Evolutionary conservation across 2,113 vertebrate genomes (phyloP).

Genomic region (Stigmatopora nigra): DNA sequence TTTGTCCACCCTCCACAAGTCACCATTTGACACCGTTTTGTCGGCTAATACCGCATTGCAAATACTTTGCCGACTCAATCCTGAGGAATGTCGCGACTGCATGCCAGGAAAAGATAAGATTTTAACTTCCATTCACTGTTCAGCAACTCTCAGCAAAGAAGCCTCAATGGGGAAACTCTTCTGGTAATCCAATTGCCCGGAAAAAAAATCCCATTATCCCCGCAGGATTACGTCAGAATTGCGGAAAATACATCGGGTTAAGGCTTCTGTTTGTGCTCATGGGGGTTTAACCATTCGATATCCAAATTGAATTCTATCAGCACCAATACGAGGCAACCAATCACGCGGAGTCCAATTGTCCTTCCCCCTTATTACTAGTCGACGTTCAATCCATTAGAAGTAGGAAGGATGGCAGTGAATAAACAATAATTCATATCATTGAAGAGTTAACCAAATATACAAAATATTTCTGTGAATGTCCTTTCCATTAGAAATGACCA

Average conservation of each 20-base stretch:
- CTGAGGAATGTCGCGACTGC: slow-evolving; percentile 2
- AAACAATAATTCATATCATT: too few species aligned
- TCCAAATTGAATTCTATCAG: too few species aligned
- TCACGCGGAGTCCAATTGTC: too few species aligned
- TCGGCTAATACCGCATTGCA: slow-evolving; percentile 9
- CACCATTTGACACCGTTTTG: not conserved
- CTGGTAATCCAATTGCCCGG: slow-evolving; percentile 21
- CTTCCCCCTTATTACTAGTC: too few species aligned
- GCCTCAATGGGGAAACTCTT: slow-evolving; percentile 20
- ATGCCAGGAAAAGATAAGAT: slow-evolving; percentile 13
- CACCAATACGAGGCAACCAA: too few species aligned
- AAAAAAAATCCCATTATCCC: slow-evolving; percentile 27
- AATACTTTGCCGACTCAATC: not conserved
- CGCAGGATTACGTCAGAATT: slow-evolving; percentile 5
- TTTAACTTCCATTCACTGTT: slow-evolving; percentile 13
- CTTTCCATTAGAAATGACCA: too few species aligned
- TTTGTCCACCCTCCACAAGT: not conserved
- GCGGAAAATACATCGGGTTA: not conserved
- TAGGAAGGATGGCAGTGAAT: too few species aligned
- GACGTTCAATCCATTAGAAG: too few species aligned
- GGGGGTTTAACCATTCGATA: not conserved
- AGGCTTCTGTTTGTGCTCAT: not conserved
- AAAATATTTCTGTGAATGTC: too few species aligned
- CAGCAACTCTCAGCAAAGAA: slow-evolving; percentile 15
- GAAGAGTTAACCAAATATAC: too few species aligned